Conservation (phyloP, 2,113 vertebrate genomes). For the Mus pahari region DNA sequence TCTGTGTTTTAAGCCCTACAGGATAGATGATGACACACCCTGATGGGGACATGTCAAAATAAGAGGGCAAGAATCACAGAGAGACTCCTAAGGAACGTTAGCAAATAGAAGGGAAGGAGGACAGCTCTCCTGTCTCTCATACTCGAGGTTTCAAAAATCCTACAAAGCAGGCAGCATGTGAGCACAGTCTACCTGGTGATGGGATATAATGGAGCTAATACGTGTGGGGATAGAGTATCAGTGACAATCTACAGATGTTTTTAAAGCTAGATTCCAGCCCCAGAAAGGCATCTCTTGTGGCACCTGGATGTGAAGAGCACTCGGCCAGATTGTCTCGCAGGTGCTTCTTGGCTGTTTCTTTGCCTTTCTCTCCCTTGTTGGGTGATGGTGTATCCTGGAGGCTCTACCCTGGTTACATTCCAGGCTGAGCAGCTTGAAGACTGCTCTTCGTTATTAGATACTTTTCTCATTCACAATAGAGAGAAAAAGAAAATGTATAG, state of each 20-base stretch:
- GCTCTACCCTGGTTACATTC: conserved; percentile 52
- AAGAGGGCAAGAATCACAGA: neutral
- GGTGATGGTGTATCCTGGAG: conserved; percentile 58
- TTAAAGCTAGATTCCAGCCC: conserved; percentile 53
- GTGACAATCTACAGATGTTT: conserved; percentile 8
- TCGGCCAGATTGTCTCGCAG: conserved; percentile 44
- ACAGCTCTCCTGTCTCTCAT: neutral
- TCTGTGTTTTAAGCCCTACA: neutral
- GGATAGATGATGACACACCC: neutral
- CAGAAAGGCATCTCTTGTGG: conserved; percentile 41
- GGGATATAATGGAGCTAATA: conserved; percentile 43
- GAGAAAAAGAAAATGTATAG: conserved; percentile 71
- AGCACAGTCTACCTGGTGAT: conserved; percentile 1
- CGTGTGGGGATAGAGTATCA: neutral
- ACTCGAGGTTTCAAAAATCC: conserved; percentile 28
- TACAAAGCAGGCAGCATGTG: conserved; percentile 39
- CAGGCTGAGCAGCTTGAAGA: conserved; percentile 45
- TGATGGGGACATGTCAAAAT: neutral
- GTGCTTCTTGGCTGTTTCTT: conserved; percentile 63
- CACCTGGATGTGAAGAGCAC: conserved; percentile 41
- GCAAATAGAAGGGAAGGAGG: neutral
- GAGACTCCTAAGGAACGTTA: neutral
- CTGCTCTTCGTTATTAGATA: conserved; percentile 61
- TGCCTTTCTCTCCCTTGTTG: conserved; percentile 73
- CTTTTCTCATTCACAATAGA: conserved; percentile 65